phyloP scores from a whole-genome alignment of 1,140 invertebrate genomes.

The Zophobas atratus region DNA sequence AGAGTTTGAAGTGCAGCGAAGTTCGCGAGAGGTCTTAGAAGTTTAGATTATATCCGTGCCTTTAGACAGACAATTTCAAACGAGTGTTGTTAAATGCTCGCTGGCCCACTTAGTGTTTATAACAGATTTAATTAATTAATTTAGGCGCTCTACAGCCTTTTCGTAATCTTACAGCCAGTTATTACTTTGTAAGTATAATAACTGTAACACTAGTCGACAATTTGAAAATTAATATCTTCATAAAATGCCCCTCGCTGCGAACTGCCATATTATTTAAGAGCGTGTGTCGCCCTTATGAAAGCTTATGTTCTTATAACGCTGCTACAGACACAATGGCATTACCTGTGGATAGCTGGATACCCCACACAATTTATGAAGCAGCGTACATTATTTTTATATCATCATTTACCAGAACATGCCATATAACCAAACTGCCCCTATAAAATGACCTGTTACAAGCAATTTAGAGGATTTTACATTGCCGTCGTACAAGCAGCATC shows the following conservation, averaged over 20 bases:
- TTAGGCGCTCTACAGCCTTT: conserved; percentile 63
- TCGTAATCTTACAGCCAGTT: conserved; percentile 65
- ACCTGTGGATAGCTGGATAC: conserved; percentile 53
- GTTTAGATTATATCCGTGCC: conserved; percentile 51
- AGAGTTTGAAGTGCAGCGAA: conserved; percentile 51
- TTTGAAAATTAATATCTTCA: conserved; percentile 67
- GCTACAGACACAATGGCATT: conserved; percentile 54
- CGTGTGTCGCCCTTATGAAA: conserved; percentile 60
- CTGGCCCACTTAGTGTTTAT: conserved; percentile 65
- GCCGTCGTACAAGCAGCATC: background rate
- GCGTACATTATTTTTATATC: conserved; percentile 43
- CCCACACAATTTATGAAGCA: conserved; percentile 40
- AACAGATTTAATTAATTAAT: conserved; percentile 68
- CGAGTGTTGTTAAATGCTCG: conserved; percentile 57
- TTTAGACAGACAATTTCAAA: conserved; percentile 55
- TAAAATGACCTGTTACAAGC: conserved; percentile 9
- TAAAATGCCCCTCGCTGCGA: conserved; percentile 63
- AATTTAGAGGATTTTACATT: conserved; percentile 16
- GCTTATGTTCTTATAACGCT: conserved; percentile 59
- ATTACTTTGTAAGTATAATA: conserved; percentile 67
- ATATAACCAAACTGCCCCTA: conserved; percentile 11
- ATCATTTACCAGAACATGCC: conserved; percentile 35
- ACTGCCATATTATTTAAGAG: conserved; percentile 57
- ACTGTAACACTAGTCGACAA: conserved; percentile 66
- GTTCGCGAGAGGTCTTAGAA: conserved; percentile 42